Evolutionary conservation across 1,140 invertebrate species (phyloP).

Genomic region (Drosophila subpulchrella): DNA sequence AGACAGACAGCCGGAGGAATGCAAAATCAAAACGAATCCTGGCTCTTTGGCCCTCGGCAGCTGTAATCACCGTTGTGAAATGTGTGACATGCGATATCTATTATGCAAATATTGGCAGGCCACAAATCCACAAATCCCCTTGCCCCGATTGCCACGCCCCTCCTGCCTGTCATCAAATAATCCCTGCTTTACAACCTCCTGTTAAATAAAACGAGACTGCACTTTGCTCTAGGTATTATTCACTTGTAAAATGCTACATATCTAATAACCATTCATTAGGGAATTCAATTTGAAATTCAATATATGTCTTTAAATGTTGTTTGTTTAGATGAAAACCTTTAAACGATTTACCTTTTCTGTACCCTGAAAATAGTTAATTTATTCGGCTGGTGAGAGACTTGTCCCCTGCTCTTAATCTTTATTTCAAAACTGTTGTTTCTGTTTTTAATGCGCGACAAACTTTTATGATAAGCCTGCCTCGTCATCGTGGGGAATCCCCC

Average conservation of each 20-base stretch:
- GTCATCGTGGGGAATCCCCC: constrained; percentile 9
- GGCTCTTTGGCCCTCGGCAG: constrained; percentile 2
- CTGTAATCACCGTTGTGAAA: constrained; percentile 38
- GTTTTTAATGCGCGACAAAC: constrained; percentile 57
- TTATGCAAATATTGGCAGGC: constrained; percentile 77
- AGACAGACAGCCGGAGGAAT: constrained; percentile 15
- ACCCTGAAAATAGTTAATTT: neutral
- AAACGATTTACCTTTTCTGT: neutral
- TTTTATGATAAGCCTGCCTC: constrained; percentile 56
- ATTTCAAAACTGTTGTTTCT: constrained; percentile 35
- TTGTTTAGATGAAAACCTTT: neutral
- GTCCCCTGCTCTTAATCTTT: neutral
- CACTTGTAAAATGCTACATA: neutral
- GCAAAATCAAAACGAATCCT: constrained; percentile 18
- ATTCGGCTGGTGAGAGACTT: neutral
- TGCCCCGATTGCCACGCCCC: constrained; percentile 44
- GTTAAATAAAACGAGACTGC: neutral
- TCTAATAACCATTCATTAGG: neutral
- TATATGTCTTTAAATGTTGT: neutral
- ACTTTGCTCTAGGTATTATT: neutral
- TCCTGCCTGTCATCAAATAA: neutral
- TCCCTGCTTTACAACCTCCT: constrained; percentile 12
- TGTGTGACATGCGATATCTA: constrained; percentile 75
- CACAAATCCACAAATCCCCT: constrained; percentile 63
- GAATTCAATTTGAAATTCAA: neutral